phyloP scores from a whole-genome alignment of 2,888 invertebrate species.

The Stenodema calcarata region DNA sequence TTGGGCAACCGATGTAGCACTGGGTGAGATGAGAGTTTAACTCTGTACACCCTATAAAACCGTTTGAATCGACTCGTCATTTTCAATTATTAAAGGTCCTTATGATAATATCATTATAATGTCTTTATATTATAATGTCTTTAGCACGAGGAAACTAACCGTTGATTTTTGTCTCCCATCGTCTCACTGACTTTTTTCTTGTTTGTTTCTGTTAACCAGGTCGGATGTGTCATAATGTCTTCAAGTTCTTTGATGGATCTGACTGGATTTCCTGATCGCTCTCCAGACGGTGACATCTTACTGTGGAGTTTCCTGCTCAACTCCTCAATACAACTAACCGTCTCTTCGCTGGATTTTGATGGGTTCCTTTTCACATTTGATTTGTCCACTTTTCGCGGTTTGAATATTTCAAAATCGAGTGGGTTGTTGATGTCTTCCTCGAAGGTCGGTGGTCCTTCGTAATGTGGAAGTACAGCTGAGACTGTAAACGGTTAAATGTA shows the following conservation, averaged over 20 bases:
- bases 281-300: not conserved
- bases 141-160: not conserved
- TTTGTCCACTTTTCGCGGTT: not conserved
- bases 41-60: too few species aligned
- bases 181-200: not conserved
- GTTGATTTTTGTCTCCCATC: not conserved
- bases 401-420: not conserved
- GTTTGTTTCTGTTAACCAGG: slow-evolving; percentile 1
- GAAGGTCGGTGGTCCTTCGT: not conserved
- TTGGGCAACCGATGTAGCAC: too few species aligned
- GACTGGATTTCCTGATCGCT: not conserved
- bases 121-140: not conserved
- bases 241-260: not conserved
- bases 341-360: not conserved
- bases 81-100: too few species aligned
- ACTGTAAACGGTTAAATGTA: not conserved
- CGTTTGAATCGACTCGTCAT: too few species aligned
- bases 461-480: not conserved
- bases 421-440: not conserved
- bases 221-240: slow-evolving; percentile 1
- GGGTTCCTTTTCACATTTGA: not conserved
- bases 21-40: too few species aligned
- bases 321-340: not conserved
- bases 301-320: not conserved
- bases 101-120: not conserved